These are phyloP conservation scores for Anoplolepis gracilipes DNA, from an alignment of 1,140 invertebrate genomes.

Conservation along the genomic window DNA sequence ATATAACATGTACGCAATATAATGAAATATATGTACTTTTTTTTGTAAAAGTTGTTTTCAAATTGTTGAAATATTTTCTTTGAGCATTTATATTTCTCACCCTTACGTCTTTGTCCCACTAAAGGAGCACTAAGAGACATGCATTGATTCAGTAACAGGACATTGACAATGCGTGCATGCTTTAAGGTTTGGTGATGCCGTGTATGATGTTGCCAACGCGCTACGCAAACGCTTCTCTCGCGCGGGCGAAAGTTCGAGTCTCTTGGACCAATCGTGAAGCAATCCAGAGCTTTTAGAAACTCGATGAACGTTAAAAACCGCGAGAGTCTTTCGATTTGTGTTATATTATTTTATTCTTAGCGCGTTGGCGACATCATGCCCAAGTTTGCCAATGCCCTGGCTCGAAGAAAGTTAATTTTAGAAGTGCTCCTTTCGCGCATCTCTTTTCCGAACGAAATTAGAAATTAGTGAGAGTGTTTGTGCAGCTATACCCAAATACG, in stretches of 20 bases:
- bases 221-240: conserved; percentile 52
- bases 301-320: conserved; percentile 38
- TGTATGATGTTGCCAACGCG: conserved; percentile 86
- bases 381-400: conserved; percentile 94
- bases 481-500: conserved; percentile 85
- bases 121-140: conserved; percentile 85
- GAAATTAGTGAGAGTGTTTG: conserved; percentile 78
- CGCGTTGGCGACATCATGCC: conserved; percentile 86
- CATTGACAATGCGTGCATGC: conserved; percentile 86
- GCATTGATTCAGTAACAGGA: conserved; percentile 84
- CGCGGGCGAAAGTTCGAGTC: conserved; percentile 3
- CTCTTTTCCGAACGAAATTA: conserved; percentile 79
- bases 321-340: conserved; percentile 3
- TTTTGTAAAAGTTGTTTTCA: neutral
- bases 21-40: no score
- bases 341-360: conserved; percentile 69
- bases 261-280: neutral
- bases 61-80: neutral
- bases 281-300: conserved; percentile 7
- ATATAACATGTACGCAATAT: neutral
- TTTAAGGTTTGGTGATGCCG: conserved; percentile 85
- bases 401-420: conserved; percentile 86
- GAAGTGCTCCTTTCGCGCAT: conserved; percentile 84
- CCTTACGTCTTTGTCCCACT: conserved; percentile 73
- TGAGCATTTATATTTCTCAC: conserved; percentile 37